Base-by-base conservation (phyloP, 2,888 invertebrate genomes). In the Spodoptera exigua region DNA sequence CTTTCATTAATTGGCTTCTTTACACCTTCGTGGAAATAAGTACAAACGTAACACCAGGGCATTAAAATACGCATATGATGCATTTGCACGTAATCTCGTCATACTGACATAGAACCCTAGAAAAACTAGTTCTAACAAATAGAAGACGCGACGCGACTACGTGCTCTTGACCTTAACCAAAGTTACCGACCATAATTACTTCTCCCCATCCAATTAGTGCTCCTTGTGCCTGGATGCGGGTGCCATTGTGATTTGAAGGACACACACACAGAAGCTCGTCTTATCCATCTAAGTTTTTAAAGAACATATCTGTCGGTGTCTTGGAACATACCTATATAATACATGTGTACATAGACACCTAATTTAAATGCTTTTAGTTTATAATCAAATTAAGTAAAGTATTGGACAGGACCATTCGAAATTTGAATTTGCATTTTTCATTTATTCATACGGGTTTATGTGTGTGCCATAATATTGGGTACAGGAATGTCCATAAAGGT, bases 151-250 rank as follows among this genome's bases (percentile, higher is more conserved):
- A 27, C 27, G 27, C 9, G 27, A 27, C 27, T 5, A 27, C 14
- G n/a, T 47, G 27, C 35, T 47, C 56, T 55, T 67, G 52, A 62
- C 56, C 60, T 67, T 71, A 49, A 61, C 45, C 55, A 52, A 45
- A 57, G 35, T 49, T 64, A 49, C 51, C 53, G 61, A 48, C 35
- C 45, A 56, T 57, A 68, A 69, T 73, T 60, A 63, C 57, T 64
- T 72, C 47, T 51, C 17, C 43, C 37, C 54, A 39, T 68, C 56
- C 57, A 72, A 72, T 72, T 72, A 60, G 64, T 54, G 57, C 54
- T 60, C 39, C 52, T 63, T 68, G 43, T 59, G 41, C 47, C 51
- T 60, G 36, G 16, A 68, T 72, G 68, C 73, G 72, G 72, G 68
- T 37, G 51, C 56, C 53, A 72, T 72, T 72, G 73, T 70, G 53